Evolutionary conservation across 1,140 invertebrate species (phyloP), one percentile per base, ranked within the genome.

Genomic region (Meloidogyne hapla): DNA sequence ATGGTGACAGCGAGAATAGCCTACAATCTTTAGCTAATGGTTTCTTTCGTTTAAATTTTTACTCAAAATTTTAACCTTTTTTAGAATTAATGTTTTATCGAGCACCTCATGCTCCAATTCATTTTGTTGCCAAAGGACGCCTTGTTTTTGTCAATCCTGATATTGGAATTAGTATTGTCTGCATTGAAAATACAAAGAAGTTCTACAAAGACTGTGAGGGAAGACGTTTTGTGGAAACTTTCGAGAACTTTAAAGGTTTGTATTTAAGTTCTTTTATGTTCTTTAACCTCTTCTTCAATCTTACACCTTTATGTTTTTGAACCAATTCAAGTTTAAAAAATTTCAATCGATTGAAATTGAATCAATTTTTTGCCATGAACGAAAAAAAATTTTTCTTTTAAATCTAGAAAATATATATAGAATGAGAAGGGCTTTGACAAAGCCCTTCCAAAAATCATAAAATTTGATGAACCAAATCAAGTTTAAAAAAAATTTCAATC

Each of bases 31-130:
- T 72, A n/a, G 28, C 80, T 13, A 82, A 77, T 63, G 75, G 79
- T 82, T 40, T 23, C 21, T 12, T 61, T 23, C n/a, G n/a, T n/a
- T 40, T 56, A n/a, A 48, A 12, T 61, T 70, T 13, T 78, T n/a
- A 6, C 15, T 69, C 28, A 26, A 69, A 73, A 21, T 48, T 66
- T 12, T n/a, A n/a, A n/a, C n/a, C 5, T n/a, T 70, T 61, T 42
- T 81, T 61, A 79, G 82, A 83, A 77, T 77, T 83, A 62, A 45
- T 80, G n/a, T 63, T 81, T 21, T 83, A 81, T 38, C 81, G 81
- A 18, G 67, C 33, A 18, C 82, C 69, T 12, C 82, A 83, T 56
- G 21, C 69, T 6, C 26, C 78, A 33, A 33, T 83, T 9, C 56
- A 69, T 18, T 83, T 83, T 38, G 74, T 40, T 10, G 38, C 68